Conservation (phyloP, 35 echinoderm and acorn worm genomes). For the Lytechinus pictus region DNA sequence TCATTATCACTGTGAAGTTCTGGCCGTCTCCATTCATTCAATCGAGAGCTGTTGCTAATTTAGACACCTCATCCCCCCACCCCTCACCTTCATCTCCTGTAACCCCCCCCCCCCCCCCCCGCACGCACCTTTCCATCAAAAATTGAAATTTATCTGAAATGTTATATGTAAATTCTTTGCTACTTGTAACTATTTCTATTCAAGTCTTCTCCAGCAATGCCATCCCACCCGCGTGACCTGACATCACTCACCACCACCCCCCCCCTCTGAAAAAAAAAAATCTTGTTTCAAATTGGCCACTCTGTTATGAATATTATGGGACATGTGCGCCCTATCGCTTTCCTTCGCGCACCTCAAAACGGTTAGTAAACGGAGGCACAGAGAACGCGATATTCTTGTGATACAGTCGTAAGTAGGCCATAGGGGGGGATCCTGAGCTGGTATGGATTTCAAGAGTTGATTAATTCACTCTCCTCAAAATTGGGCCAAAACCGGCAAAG, state of each 20-base stretch:
- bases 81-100: background rate
- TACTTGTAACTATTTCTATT: background rate
- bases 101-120: too few relatives aligned
- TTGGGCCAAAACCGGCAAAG: slow-evolving; percentile 40
- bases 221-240: background rate
- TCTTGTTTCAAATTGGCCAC: background rate
- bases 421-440: background rate
- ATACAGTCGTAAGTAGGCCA: slow-evolving; percentile 40
- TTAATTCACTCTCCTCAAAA: slow-evolving; percentile 7
- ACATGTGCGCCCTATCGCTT: slow-evolving; percentile 27
- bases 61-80: background rate
- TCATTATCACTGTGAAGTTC: too few relatives aligned
- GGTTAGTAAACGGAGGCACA: background rate
- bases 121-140: background rate
- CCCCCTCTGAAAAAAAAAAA: background rate
- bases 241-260: background rate
- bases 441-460: slow-evolving; percentile 40
- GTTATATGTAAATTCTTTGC: background rate
- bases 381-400: slow-evolving; percentile 29
- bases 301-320: slow-evolving; percentile 44
- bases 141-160: too few relatives aligned
- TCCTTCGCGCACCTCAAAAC: background rate
- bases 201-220: background rate
- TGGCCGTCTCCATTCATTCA: background rate
- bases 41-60: background rate